Evolutionary conservation across 1,140 invertebrate genomes (phyloP), one percentile per base, ranked within the genome.

Genomic region (Eriosoma lanigerum): DNA sequence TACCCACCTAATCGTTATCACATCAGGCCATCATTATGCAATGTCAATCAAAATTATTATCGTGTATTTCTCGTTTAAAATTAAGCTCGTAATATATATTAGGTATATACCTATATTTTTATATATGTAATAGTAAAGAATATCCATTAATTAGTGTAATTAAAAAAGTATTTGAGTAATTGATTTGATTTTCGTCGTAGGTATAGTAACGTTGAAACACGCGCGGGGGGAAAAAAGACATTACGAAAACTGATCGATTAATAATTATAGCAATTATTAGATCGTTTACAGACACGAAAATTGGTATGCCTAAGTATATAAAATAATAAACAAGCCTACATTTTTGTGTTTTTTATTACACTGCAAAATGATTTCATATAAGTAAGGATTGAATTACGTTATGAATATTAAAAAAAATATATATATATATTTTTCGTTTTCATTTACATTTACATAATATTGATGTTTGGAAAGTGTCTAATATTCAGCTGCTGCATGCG

Each of bases 271-370:
- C 10, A 8, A 44, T 44, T 10, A 68, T 68, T 15, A 38, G n/a
- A n/a, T 12, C 15, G 64, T 68, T 68, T 68, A 46, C 24, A 21
- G 64, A 24, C 64, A 46, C 64, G 64, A 21, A 44, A 44, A 68
- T 1, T 1, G 13, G 29, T 21, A 46, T 68, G 46, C 44, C 21
- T 68, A 44, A 44, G 46, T 15, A 68, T 46, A 21, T 38, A 64
- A 62, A 68, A 46, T 21, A 21, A 8, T 46, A n/a, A n/a, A n/a
- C n/a, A n/a, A n/a, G n/a, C n/a, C n/a, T n/a, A n/a, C n/a, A n/a
- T n/a, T n/a, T n/a, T n/a, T n/a, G n/a, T n/a, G n/a, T n/a, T n/a
- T n/a, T n/a, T n/a, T n/a, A n/a, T n/a, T n/a, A 38, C 32, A 8
- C 32, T 3, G 32, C 32, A 38, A 38, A 38, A 38, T 3, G 32